Evolutionary conservation across 53 echinoderm and acorn worm species (phyloP).

Genomic region (Holothuria scabra): DNA sequence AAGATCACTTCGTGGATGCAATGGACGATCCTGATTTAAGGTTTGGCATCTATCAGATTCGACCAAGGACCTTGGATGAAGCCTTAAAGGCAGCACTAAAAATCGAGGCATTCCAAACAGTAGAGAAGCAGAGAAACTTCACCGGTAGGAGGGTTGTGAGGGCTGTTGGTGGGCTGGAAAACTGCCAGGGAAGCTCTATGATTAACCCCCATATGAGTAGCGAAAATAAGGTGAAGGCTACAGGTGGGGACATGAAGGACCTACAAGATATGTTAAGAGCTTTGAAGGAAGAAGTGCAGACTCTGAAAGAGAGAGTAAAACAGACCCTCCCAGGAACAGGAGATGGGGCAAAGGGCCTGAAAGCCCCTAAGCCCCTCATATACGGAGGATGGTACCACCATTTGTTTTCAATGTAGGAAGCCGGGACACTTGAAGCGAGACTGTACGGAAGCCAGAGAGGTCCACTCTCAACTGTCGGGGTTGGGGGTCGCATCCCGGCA

Average conservation of each 20-base stretch:
- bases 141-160: not conserved
- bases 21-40: conserved; percentile 48
- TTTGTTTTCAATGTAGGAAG: conserved; percentile 12
- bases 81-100: conserved; percentile 45
- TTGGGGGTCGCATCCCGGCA: too few species aligned
- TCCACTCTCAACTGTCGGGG: too few species aligned
- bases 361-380: not conserved
- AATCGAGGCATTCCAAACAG: conserved; percentile 44
- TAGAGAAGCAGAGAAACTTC: conserved; percentile 37
- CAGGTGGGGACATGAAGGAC: not conserved
- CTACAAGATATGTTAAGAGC: not conserved
- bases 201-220: not conserved
- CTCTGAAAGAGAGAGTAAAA: too few species aligned
- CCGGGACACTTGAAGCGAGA: conserved; percentile 16
- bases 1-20: conserved; percentile 71
- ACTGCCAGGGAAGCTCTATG: not conserved
- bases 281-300: not conserved
- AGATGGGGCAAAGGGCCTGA: too few species aligned
- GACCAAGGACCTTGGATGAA: conserved; percentile 41
- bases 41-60: conserved; percentile 48
- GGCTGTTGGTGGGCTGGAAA: too few species aligned
- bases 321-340: too few species aligned
- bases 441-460: too few species aligned
- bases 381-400: not conserved
- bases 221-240: not conserved